These are phyloP conservation scores for Lacerta bilineata DNA, from an alignment of 2,797 vertebrate species.

Conservation along the genomic window DNA sequence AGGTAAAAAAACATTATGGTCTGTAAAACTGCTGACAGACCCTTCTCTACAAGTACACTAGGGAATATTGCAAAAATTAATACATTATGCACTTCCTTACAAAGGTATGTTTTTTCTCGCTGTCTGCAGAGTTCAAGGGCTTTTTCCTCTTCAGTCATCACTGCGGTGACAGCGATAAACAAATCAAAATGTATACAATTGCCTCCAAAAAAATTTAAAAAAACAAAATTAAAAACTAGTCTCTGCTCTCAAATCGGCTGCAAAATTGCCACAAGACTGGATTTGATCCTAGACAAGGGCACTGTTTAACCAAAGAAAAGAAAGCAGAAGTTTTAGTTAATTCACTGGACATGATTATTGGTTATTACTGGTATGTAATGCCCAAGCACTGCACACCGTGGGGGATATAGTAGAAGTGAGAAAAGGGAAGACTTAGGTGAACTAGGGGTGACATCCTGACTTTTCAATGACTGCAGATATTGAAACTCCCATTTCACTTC, in stretches of 20 bases:
- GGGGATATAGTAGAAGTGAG: background rate
- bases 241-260: background rate
- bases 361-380: background rate
- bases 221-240: background rate
- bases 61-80: conserved; percentile 48
- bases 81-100: conserved; percentile 29
- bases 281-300: background rate
- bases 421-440: background rate
- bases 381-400: background rate
- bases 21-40: conserved; percentile 37
- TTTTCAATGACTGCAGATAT: background rate
- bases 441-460: background rate
- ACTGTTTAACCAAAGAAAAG: background rate
- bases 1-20: conserved; percentile 42
- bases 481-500: too few species aligned
- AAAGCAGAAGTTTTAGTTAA: too few species aligned
- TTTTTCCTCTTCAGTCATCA: conserved; percentile 1
- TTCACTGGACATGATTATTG: background rate
- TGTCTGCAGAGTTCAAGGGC: conserved; percentile 41
- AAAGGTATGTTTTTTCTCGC: conserved; percentile 28
- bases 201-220: background rate
- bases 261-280: background rate
- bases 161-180: conserved; percentile 37
- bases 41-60: conserved; percentile 33
- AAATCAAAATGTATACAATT: conserved; percentile 12